A percentile compares a stretch with the other conserved stretches of the same genome.
Conservation (phyloP, 2,113 vertebrate genomes). For the Nycticryphes semicollaris region DNA sequence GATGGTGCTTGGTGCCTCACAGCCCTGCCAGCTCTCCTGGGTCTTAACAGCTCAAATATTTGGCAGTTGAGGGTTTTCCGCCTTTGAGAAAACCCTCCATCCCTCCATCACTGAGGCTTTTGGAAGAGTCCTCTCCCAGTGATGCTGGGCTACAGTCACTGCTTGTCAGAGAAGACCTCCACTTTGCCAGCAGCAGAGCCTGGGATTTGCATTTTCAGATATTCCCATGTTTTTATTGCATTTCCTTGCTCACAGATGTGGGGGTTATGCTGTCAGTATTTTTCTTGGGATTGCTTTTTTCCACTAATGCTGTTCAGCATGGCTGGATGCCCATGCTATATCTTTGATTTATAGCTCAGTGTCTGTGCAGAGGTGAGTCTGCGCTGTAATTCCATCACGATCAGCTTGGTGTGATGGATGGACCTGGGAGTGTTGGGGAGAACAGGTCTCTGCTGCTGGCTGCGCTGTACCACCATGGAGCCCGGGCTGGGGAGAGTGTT, state of each 20-base stretch:
- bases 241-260: fast-evolving
- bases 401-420: neutral
- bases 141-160: neutral
- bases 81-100: no score
- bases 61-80: neutral
- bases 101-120: neutral
- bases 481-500: fast-evolving
- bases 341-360: neutral
- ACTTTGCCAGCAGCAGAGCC: neutral
- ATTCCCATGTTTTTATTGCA: neutral
- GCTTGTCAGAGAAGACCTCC: neutral
- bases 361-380: neutral
- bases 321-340: fast-evolving
- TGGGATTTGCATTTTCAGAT: neutral
- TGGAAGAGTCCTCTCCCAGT: neutral
- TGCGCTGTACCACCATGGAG: fast-evolving
- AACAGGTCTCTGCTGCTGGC: fast-evolving
- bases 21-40: neutral
- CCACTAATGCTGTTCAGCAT: neutral
- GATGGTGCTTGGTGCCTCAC: neutral
- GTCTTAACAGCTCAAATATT: conserved; percentile 10
- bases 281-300: neutral
- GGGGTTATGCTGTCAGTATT: neutral
- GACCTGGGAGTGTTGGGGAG: neutral
- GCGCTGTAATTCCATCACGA: neutral